Evolutionary conservation across 2,797 vertebrate species (phyloP), one percentile per base, ranked within the genome.

Genomic region (Etheostoma perlongum): DNA sequence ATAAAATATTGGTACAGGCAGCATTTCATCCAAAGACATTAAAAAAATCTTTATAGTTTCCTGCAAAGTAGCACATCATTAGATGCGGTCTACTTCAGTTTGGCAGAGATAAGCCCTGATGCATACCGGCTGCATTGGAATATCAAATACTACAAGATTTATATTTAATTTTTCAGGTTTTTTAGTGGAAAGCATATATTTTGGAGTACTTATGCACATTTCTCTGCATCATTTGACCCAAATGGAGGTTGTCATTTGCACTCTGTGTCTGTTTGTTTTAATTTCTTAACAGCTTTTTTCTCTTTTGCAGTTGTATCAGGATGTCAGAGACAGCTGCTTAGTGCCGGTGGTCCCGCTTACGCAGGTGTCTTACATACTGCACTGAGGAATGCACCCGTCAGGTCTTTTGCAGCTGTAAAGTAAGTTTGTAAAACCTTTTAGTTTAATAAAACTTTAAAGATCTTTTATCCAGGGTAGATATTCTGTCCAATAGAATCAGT

Each of bases 401-500:
- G 95, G 78, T 90, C 85, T 0, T 92, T 95, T 6, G 93, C 94
- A 27, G 93, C 91, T 4, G 70, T 84, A 47, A 94, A 72, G 95
- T 96, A 74, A 93, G 92, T 86, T 71, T 10, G 65, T 54, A 44
- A 36, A 48, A 30, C 5, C 27, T 4, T 9, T 33, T 7, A 19
- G 1, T 49, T 48, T 19, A 51, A 15, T 19, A 44, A 15, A 47
- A 14, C n/a, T 59, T 18, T 19, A 13, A 27, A 23, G 2, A 42
- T 27, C 25, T 27, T 40, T 11, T 1, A 27, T 4, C 10, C 27
- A 58, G 36, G 9, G 42, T 40, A 8, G 42, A 42, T 33, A 23
- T 25, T 30, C 15, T 53, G 0, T 10, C 6, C 16, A 1, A 14
- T 30, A 2, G 2, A 47, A 11, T 13, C 40, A 10, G 5, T 14